These are phyloP conservation scores for Acomys russatus DNA, from an alignment of 2,797 vertebrate genomes.

Conservation along the genomic window DNA sequence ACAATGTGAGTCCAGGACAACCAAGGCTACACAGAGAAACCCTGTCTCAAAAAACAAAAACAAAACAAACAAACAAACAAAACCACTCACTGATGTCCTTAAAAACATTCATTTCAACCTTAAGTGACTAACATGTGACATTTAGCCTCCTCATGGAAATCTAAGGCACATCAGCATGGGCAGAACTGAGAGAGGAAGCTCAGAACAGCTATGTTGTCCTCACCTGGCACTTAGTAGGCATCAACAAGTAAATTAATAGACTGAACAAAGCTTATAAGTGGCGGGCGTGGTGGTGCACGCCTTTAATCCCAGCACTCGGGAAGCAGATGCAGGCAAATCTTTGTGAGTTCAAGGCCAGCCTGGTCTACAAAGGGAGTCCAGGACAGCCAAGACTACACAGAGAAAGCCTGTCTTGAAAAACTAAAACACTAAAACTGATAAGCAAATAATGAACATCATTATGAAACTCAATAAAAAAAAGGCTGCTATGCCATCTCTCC, in stretches of 20 bases:
- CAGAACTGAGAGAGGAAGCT: not conserved
- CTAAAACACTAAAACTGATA: slow-evolving; percentile 1
- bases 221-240: not conserved
- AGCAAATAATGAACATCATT: slow-evolving; percentile 49
- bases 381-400: too few relatives aligned
- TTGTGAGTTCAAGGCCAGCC: too few relatives aligned
- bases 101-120: slow-evolving; percentile 13
- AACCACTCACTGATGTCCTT: not conserved
- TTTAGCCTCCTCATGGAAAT: slow-evolving; percentile 24
- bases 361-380: too few relatives aligned
- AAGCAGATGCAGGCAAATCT: too few relatives aligned
- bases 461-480: too few relatives aligned
- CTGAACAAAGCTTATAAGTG: slow-evolving; percentile 45
- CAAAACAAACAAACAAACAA: slow-evolving; percentile 8
- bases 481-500: too few relatives aligned
- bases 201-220: not conserved
- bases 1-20: too few relatives aligned
- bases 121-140: not conserved
- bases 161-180: not conserved
- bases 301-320: too few relatives aligned
- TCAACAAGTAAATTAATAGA: slow-evolving; percentile 44
- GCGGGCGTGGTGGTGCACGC: too few relatives aligned
- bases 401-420: too few relatives aligned
- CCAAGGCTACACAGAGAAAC: too few relatives aligned
- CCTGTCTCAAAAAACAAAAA: not conserved